These are phyloP conservation scores for Gymnocephalus cernua DNA, from an alignment of 2,113 vertebrate species.

Conservation along the genomic window DNA sequence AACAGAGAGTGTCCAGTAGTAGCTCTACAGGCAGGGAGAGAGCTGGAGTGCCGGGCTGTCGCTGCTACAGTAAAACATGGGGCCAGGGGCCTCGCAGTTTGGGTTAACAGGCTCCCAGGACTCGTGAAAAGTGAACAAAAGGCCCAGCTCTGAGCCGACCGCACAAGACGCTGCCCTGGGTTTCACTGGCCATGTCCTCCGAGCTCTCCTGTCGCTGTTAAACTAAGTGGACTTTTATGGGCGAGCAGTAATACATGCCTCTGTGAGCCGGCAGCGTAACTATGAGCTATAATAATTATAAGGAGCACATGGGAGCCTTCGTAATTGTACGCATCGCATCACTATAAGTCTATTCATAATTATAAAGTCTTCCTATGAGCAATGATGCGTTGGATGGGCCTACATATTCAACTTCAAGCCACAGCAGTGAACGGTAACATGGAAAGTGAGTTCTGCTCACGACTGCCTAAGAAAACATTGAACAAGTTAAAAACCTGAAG, in stretches of 20 bases:
- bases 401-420: constrained; percentile 35
- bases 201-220: constrained; percentile 79
- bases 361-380: constrained; percentile 51
- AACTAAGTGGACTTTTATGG: constrained; percentile 85
- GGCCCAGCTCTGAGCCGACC: constrained; percentile 82
- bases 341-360: constrained; percentile 55
- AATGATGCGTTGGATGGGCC: constrained; percentile 42
- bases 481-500: constrained; percentile 40
- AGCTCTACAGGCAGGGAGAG: constrained; percentile 57
- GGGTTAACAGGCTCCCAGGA: constrained; percentile 80
- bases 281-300: constrained; percentile 74
- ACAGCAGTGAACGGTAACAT: constrained; percentile 47
- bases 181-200: constrained; percentile 81
- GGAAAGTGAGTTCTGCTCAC: constrained; percentile 52
- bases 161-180: constrained; percentile 80
- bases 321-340: constrained; percentile 57
- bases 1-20: constrained; percentile 68
- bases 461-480: constrained; percentile 60
- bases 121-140: constrained; percentile 84
- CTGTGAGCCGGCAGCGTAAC: constrained; percentile 67
- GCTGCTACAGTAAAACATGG: constrained; percentile 75
- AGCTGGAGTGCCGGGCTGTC: constrained; percentile 58
- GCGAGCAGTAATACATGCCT: constrained; percentile 71
- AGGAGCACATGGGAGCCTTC: constrained; percentile 62
- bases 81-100: constrained; percentile 65